Percentiles rank a stretch among this genome's conserved stretches.
Evolutionary conservation across 2,888 invertebrate species (phyloP).

Genomic region (Tiliacea aurago): DNA sequence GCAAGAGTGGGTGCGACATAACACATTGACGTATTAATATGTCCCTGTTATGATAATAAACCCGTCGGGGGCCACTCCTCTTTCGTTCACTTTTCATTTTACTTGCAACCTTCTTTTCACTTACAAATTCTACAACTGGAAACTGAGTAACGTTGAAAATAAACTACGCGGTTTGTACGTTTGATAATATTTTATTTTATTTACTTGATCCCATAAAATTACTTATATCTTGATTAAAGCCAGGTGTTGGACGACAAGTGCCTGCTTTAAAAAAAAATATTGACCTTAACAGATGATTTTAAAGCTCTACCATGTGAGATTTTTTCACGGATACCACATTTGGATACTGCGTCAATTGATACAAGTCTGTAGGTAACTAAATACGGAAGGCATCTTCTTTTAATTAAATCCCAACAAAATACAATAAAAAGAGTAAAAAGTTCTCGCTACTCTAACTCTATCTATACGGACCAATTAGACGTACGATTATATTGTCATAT

Average conservation of each 20-base stretch:
- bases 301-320: background rate
- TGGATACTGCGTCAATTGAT: background rate
- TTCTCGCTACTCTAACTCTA: background rate
- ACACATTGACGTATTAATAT: constrained; percentile 67
- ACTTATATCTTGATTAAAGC: background rate
- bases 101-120: constrained; percentile 40
- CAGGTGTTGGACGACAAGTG: background rate
- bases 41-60: constrained; percentile 69
- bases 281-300: background rate
- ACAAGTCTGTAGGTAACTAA: background rate
- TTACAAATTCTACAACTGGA: constrained; percentile 5
- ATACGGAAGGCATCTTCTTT: background rate
- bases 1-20: constrained; percentile 64
- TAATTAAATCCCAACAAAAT: background rate
- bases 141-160: background rate
- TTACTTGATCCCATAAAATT: background rate
- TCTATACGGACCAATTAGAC: background rate
- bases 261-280: too few relatives aligned
- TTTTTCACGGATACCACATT: background rate
- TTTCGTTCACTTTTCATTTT: constrained; percentile 61
- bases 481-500: constrained; percentile 2
- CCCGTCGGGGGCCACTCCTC: constrained; percentile 39
- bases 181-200: background rate
- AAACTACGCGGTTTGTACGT: background rate
- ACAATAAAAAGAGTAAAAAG: background rate